A percentile compares a stretch with the other conserved stretches of the same genome.
Conservation (phyloP, 2,113 vertebrate species). For the Pithys albifrons region DNA sequence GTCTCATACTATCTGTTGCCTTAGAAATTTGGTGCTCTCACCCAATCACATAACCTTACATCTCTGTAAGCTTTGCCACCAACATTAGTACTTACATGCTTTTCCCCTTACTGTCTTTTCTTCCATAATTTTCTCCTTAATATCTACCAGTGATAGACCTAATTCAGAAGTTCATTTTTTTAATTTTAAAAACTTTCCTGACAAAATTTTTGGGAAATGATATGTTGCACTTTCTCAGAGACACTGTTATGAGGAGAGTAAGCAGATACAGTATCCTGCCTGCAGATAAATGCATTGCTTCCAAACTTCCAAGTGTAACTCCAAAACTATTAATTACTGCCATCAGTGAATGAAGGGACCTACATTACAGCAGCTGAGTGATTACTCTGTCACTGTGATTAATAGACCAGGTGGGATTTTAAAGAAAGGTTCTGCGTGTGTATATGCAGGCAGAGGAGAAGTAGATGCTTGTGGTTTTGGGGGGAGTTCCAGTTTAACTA, state of each 20-base stretch:
- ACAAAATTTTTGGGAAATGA: neutral
- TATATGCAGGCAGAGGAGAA: neutral
- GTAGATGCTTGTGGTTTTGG: neutral
- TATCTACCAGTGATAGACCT: neutral
- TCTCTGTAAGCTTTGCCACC: neutral
- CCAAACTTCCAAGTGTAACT: neutral
- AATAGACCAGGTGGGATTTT: neutral
- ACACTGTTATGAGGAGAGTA: neutral
- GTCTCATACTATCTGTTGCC: neutral
- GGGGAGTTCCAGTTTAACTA: neutral
- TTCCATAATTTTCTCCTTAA: neutral
- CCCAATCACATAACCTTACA: neutral
- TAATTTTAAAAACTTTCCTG: neutral
- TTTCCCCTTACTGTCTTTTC: neutral
- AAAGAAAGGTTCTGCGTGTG: neutral
- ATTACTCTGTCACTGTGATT: slow-evolving; percentile 13
- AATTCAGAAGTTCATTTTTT: neutral
- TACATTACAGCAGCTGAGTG: neutral
- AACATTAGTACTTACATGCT: neutral
- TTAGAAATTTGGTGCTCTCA: neutral
- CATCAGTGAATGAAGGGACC: neutral
- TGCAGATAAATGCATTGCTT: neutral
- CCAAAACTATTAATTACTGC: neutral
- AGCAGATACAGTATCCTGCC: neutral
- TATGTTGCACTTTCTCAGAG: neutral